Evolutionary conservation across 2,113 vertebrate genomes (phyloP).

Genomic region (Macrotus californicus): DNA sequence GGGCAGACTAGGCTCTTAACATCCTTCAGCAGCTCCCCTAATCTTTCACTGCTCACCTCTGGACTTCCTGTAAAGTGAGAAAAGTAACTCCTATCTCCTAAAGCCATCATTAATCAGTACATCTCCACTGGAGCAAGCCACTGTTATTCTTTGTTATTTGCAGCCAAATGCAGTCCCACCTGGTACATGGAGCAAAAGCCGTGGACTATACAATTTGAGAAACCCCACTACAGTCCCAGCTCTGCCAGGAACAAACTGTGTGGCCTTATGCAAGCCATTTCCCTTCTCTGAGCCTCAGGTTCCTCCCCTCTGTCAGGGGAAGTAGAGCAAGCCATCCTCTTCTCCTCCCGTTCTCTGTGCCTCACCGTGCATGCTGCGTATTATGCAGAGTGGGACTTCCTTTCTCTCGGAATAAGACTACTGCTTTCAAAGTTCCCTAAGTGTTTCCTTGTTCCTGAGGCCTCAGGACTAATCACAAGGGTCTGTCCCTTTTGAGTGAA

Average conservation of each 20-base stretch:
- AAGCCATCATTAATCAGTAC: background rate
- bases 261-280: background rate
- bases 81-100: background rate
- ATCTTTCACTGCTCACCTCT: background rate
- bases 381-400: background rate
- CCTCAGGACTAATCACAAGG: background rate
- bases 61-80: background rate
- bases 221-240: background rate
- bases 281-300: background rate
- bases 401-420: background rate
- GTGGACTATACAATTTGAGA: background rate
- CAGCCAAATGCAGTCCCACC: background rate
- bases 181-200: background rate
- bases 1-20: background rate
- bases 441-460: background rate
- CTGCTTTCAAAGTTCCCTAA: background rate
- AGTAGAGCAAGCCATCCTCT: background rate
- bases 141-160: background rate
- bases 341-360: background rate
- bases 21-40: background rate
- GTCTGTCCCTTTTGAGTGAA: background rate
- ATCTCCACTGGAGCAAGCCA: background rate
- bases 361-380: background rate
- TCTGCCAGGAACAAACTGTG: background rate
- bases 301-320: background rate